Base-by-base conservation (phyloP, 2,113 vertebrate genomes). In the Esox niger region DNA sequence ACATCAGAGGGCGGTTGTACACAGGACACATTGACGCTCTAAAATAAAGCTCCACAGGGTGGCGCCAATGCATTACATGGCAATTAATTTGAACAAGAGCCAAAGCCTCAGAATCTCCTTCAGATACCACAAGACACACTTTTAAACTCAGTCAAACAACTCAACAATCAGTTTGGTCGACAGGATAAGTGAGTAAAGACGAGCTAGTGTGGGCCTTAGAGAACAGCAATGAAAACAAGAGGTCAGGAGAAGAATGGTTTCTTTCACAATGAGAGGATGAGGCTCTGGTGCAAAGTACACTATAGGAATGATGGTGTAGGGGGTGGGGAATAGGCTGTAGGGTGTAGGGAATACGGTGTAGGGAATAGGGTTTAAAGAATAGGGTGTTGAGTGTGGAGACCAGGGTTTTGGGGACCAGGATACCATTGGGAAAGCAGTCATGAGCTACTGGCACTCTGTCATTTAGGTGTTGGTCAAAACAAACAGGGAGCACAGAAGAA, bases 51-150 rank as follows among this genome's bases (percentile, higher is more conserved):
- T 57, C 62, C 84, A 79, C 58, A 15, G 26, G 80, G 65, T 35
- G 76, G 72, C 0, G 59, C 65, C 77, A 67, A 68, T 66, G 78
- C 38, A 33, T 69, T 2, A 58, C 17, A 46, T 26, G 7, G 27
- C 8, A 2, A 59, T 4, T 1, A 8, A 30, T 29, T 52, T 9
- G 11, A 52, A 23, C n/a, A 7, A 6, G 20, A n/a, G 47, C 6
- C 47, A 52, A 52, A 52, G 20, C n/a, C 47, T 52, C 1, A n/a
- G 7, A 20, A 52, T n/a, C n/a, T 52, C 47, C 47, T 23, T n/a
- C n/a, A 52, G 0, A 52, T n/a, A 29, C 25, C 21, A 27, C 25
- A 27, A 27, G 54, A 56, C 25, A 25, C 21, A 26, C 7, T 30
- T 25, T 56, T 20, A 20, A 13, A 26, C 54, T 27, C n/a, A 13